Base-by-base conservation (phyloP, 2,888 invertebrate species). In the Drosophila pseudotakahashii region DNA sequence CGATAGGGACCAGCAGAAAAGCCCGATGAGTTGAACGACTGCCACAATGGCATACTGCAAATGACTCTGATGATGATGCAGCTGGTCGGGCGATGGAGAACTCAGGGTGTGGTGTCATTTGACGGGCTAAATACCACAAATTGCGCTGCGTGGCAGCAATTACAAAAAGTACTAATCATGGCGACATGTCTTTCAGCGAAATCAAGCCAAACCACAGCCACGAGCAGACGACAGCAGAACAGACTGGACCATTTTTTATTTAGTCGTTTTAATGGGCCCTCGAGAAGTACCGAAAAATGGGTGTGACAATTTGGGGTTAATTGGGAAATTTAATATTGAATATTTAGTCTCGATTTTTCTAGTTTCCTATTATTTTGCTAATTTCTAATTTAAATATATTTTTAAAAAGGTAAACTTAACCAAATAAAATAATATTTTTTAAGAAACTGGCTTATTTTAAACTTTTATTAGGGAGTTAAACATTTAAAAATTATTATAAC, bases 111-210 rank as follows among this genome's bases (percentile, higher is more conserved):
- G 81, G 74, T 74, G 87, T 83, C 76, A 83, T 77, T 87, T 78
- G 78, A 81, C 63, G 84, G 50, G 73, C 88, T 86, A 86, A 84
- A 88, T 81, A 84, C 84, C 87, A 45, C 87, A 88, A 84, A 86
- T 88, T 83, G 87, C 79, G 73, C 82, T 80, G 78, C 84, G 75
- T 81, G 71, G 75, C 73, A 69, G 77, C 87, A 86, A 84, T 84
- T 84, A 86, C 84, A 81, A 84, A 87, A 78, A 78, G 77, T 75
- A 78, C 78, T 80, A 86, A 86, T 80, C 78, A 78, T 78, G 73
- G 66, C 67, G 70, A 67, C 73, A 74, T 61, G 63, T 61, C 78
- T 79, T 63, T 61, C 66, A 69, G 60, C 69, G 55, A 75, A 57
- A 66, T 78, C 81, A 73, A 78, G 76, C 67, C 66, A 69, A 62